Evolutionary conservation across 1,140 invertebrate genomes (phyloP).

Genomic region (Leptonema lineaticorne): DNA sequence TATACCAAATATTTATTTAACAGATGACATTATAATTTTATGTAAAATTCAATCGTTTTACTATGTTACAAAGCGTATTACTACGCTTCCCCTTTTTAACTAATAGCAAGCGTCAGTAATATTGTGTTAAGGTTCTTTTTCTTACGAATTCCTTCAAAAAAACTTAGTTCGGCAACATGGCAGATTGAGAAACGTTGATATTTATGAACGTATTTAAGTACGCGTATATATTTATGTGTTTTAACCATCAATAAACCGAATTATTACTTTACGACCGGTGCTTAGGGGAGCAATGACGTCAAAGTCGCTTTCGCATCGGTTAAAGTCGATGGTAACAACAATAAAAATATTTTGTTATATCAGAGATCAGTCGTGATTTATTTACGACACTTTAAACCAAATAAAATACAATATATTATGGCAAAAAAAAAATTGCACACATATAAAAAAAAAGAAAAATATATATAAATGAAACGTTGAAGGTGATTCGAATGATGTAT

Average conservation of each 20-base stretch:
- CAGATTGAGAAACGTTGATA: no score
- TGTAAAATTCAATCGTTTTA: no score
- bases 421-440: no score
- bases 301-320: slow-evolving; percentile 15
- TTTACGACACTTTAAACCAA: slow-evolving; percentile 20
- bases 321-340: not conserved
- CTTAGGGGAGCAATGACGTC: slow-evolving; percentile 16
- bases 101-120: no score
- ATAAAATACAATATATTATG: not conserved
- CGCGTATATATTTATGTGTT: not conserved
- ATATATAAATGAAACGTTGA: slow-evolving; percentile 1
- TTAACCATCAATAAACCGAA: not conserved
- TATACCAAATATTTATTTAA: no score
- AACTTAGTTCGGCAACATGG: no score
- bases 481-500: slow-evolving; percentile 22
- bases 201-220: no score
- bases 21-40: no score
- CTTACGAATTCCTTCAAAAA: no score
- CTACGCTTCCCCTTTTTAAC: no score
- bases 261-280: not conserved
- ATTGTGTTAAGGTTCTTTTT: no score
- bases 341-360: slow-evolving; percentile 24
- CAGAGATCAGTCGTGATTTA: slow-evolving; percentile 24
- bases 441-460: not conserved
- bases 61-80: no score